Base-by-base conservation (phyloP, 2,113 vertebrate species). In the Apteryx mantelli region DNA sequence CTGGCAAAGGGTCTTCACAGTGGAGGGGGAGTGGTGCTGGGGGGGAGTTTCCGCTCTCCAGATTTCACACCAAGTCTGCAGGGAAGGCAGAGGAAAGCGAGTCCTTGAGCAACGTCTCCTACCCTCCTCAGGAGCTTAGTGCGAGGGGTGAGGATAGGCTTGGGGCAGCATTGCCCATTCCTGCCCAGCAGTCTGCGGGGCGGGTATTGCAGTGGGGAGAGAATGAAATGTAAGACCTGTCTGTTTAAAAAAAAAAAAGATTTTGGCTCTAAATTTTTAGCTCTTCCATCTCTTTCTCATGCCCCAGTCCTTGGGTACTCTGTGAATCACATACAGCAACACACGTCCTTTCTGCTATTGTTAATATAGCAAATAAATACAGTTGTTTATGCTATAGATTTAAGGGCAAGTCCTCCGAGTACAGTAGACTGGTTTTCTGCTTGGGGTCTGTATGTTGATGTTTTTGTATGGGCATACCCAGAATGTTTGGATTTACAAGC, bases 341-440 rank as follows among this genome's bases (percentile, higher is more conserved):
- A 81, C 63, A 30, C 42, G 74, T 89, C 40, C 0, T 0, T 85
- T 95, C 64, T 88, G 75, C 70, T 86, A 0, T 70, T 77, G 66
- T 88, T 94, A 83, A 85, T 86, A 70, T 22, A 6, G 40, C 77
- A 44, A 34, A 91, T 82, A 96, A 96, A 87, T 91, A 74, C 53
- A 58, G 32, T 61, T 97, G 74, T 94, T 97, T 97, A 86, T 86
- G 25, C 53, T 80, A 2, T 42, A 60, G 84, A 66, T 88, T 91
- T 65, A 85, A 95, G 60, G 81, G 55, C 63, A 77, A 68, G 66
- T 82, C 34, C 69, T 93, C 38, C 60, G 94, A 91, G 74, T 79
- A 61, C 32, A 58, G 34, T 22, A 46, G 86, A 7, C 52, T 89
- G 74, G 20, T 68, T 82, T 85, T 95, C 63, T 95, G 63, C 13